These are phyloP conservation scores for Erethizon dorsatum DNA, from an alignment of 2,797 vertebrate species.

Conservation along the genomic window DNA sequence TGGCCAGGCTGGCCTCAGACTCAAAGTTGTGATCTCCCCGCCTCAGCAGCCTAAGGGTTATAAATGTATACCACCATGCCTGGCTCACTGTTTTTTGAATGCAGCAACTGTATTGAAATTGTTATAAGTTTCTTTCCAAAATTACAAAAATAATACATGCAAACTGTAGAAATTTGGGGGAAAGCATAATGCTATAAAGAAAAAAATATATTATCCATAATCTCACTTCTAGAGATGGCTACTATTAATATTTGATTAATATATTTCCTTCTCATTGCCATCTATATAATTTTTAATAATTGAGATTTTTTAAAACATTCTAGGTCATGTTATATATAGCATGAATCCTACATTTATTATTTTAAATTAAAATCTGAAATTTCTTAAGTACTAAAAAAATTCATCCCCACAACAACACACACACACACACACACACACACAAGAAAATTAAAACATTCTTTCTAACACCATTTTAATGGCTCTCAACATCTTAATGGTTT, in stretches of 20 bases:
- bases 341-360: neutral
- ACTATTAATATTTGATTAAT: conserved; percentile 9
- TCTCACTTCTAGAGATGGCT: neutral
- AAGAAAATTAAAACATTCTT: neutral
- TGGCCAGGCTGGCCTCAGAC: too few relatives aligned
- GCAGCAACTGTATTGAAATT: conserved; percentile 8
- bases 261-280: neutral
- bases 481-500: neutral
- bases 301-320: neutral
- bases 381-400: neutral
- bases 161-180: conserved; percentile 7
- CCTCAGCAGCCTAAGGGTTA: neutral
- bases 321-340: neutral
- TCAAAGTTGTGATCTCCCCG: neutral
- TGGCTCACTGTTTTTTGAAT: neutral
- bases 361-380: neutral
- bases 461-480: neutral
- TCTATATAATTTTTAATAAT: conserved; percentile 11
- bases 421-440: neutral
- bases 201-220: conserved; percentile 6
- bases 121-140: neutral
- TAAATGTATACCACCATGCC: neutral
- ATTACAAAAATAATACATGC: neutral
- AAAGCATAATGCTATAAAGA: conserved; percentile 5
- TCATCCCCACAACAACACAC: neutral